Base-by-base conservation (phyloP, 2,113 vertebrate species). In the Callaeas wilsoni region DNA sequence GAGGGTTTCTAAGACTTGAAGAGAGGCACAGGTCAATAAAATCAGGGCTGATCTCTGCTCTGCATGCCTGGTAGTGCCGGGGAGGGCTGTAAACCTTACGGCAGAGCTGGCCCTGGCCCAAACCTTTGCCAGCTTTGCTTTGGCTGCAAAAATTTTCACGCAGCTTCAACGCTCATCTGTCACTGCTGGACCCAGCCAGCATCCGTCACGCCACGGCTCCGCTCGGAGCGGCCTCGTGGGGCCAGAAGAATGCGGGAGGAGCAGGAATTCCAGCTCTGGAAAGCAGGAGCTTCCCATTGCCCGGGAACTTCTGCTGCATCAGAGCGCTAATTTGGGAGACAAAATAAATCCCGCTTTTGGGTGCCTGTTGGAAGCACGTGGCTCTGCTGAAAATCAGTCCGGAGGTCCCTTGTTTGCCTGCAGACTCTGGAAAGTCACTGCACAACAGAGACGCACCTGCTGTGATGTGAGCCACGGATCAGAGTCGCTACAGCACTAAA, bases 71-170 rank as follows among this genome's bases (percentile, higher is more conserved):
- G n/a, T 35, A 56, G 22, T 8, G 67, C 74, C 16, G 23, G 26
- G 22, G 35, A 8, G 47, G 4, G 55, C 93, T 60, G 74, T 8
- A 60, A 84, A 81, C 7, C 5, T 16, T 6, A 39, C 21, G 6
- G 50, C 11, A 17, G 13, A 50, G 37, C 27, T 91, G 87, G 89
- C 33, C 1, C 13, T 11, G 4, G 27, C 76, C 84, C 85, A 94
- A 73, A 64, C 62, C 12, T n/a, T 88, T 47, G 39, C 90, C 87
- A 70, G 59, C 46, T 94, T 70, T 80, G 91, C 93, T 93, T 74
- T 19, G 90, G 71, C 90, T 96, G 93, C 90, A 81, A 74, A 94
- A 63, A 26, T n/a, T 44, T 39, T 94, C 91, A 33, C 62, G 50
- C 26, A 6, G 42, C 62, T 85, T 52, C 59, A 49, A 90, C 13